phyloP scores from a whole-genome alignment of 2,888 invertebrate genomes.

The Diarsia dahlii region DNA sequence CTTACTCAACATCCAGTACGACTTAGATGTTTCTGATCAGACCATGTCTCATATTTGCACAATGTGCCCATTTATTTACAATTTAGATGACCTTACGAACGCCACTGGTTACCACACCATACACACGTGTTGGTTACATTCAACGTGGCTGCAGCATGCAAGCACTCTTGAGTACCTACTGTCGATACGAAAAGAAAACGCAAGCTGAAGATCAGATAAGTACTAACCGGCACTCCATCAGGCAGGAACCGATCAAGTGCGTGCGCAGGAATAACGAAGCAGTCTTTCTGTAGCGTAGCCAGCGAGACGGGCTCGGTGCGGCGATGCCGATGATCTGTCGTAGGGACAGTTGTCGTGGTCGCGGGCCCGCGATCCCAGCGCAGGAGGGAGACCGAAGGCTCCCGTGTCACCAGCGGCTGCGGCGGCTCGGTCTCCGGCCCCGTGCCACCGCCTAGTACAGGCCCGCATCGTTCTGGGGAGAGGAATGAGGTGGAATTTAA shows the following conservation, averaged over 20 bases:
- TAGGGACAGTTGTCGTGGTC: slow-evolving; percentile 83
- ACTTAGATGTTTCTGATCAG: not conserved
- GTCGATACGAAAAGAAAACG: not conserved
- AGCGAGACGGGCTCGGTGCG: slow-evolving; percentile 94
- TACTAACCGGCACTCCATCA: slow-evolving; percentile 95
- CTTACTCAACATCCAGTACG: not conserved
- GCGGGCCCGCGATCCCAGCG: slow-evolving; percentile 85
- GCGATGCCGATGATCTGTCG: slow-evolving; percentile 76
- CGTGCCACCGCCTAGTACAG: slow-evolving; percentile 91
- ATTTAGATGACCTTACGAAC: not conserved
- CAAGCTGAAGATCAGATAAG: not conserved
- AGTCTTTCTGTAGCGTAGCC: slow-evolving; percentile 96
- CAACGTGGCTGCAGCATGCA: no score
- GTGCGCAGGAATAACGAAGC: slow-evolving; percentile 98
- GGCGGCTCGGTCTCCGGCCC: slow-evolving; percentile 93
- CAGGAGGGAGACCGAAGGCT: slow-evolving; percentile 92
- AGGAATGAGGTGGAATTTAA: not conserved
- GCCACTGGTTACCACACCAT: not conserved
- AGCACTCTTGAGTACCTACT: no score
- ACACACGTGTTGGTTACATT: no score
- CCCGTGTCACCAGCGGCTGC: slow-evolving; percentile 93
- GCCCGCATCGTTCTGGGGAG: slow-evolving; percentile 93
- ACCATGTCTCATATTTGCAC: not conserved
- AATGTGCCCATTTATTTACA: not conserved
- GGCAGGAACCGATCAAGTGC: slow-evolving; percentile 97